These are phyloP conservation scores for Omphaloscelis lunosa DNA, from an alignment of 2,888 invertebrate genomes.

Conservation along the genomic window DNA sequence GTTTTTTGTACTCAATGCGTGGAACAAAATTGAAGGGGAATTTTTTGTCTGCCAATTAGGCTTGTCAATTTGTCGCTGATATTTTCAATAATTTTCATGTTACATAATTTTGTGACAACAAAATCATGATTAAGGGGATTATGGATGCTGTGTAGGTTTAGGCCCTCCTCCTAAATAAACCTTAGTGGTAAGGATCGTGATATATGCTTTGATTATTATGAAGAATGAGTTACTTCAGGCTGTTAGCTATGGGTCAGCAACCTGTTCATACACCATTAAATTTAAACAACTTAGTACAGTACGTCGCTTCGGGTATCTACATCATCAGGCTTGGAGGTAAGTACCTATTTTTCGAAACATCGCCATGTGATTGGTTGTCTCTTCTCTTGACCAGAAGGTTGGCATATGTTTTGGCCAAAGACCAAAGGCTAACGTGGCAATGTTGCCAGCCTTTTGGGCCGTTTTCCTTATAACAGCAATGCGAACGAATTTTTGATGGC, in stretches of 20 bases:
- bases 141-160: slow-evolving; percentile 46
- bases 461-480: not conserved
- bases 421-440: too few relatives aligned
- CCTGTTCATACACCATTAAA: slow-evolving; percentile 20
- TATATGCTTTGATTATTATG: slow-evolving; percentile 39
- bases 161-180: slow-evolving; percentile 47
- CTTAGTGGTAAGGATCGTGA: slow-evolving; percentile 23
- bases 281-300: slow-evolving; percentile 8
- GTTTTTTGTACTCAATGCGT: slow-evolving; percentile 64
- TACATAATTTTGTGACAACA: slow-evolving; percentile 48
- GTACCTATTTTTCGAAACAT: not conserved
- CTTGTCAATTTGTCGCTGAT: slow-evolving; percentile 59
- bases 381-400: not conserved
- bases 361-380: not conserved
- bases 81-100: slow-evolving; percentile 42
- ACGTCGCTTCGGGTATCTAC: not conserved
- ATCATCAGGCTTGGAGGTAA: not conserved
- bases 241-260: slow-evolving; percentile 24
- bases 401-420: not conserved
- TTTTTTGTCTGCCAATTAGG: slow-evolving; percentile 68
- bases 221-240: slow-evolving; percentile 43
- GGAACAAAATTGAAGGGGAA: slow-evolving; percentile 65
- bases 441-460: not conserved
- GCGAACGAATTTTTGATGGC: too few relatives aligned
- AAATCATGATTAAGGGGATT: slow-evolving; percentile 52